Base-by-base conservation (phyloP, 2,888 invertebrate species). In the Leuctra nigra region DNA sequence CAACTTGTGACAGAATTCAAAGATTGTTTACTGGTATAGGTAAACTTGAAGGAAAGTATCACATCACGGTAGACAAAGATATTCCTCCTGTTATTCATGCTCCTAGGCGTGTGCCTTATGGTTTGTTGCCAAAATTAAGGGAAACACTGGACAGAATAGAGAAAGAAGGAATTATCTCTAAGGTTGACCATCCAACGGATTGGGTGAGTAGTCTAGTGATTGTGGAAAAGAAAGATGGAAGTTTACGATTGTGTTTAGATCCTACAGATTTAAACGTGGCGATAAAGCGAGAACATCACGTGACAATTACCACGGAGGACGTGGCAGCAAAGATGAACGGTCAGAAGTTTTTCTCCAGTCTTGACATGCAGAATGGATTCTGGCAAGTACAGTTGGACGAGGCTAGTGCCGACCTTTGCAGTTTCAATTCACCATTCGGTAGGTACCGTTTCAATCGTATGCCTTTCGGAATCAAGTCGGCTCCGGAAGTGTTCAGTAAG, bases 401-500 rank as follows among this genome's bases (percentile, higher is more conserved):
- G 2, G 39, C 11, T 11, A 54, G 54, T 13, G 36, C 47, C 4
- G 36, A 50, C 11, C 18, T 59, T 7, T 59, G 60, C 48, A 48
- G 44, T 2, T 52, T 61, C 38, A 35, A 54, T 25, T 57, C 57
- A 1, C 56, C 58, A 13, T 55, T 38, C 14, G 57, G 61, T n/a
- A 13, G 61, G 29, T 61, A 46, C 39, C 16, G 14, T 2, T 61
- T 35, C 38, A 33, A 36, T 11, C 20, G 61, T 4, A 38, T 59
- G 39, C 57, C 61, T 2, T 61, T 53, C 36, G 61, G 61, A 1
- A 35, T 59, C 1, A 55, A 53, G n/a, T 29, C 38, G 18, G 33
- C 53, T 4, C 55, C 60, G 29, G 60, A 61, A 41, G 58, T 61
- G 2, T 61, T 61, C 44, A 57, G 54, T 11, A 14, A 47, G 7